phyloP scores from a whole-genome alignment of 2,888 invertebrate genomes.

The Hesperia comma region DNA sequence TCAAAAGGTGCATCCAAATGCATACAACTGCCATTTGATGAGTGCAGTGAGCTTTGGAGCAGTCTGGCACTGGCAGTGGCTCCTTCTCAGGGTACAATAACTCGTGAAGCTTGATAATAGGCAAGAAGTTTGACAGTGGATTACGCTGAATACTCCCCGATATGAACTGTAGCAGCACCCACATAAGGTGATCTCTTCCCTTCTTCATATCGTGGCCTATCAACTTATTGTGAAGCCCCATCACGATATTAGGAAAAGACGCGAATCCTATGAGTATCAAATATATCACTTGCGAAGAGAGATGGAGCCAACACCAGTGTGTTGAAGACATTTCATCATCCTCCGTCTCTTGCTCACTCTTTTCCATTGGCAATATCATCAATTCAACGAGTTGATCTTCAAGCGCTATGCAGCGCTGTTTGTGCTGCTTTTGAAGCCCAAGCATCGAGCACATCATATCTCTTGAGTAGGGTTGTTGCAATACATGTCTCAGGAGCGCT shows the following conservation, averaged over 20 bases:
- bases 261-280: constrained; percentile 97
- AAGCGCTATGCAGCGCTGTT: constrained; percentile 93
- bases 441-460: constrained; percentile 98
- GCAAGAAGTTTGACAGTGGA: constrained; percentile 93
- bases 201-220: constrained; percentile 92
- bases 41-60: constrained; percentile 92
- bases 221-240: constrained; percentile 93
- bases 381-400: constrained; percentile 97
- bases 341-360: constrained; percentile 88
- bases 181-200: constrained; percentile 99
- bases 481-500: constrained; percentile 92
- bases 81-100: constrained; percentile 96
- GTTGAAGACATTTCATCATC: constrained; percentile 86
- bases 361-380: constrained; percentile 96
- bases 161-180: constrained; percentile 98
- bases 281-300: constrained; percentile 97
- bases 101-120: constrained; percentile 95
- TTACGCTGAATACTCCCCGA: constrained; percentile 98
- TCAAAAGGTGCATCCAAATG: constrained; percentile 98
- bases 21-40: constrained; percentile 97
- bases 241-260: constrained; percentile 95
- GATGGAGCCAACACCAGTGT: constrained; percentile 95
- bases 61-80: constrained; percentile 94
- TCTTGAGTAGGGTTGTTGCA: constrained; percentile 97
- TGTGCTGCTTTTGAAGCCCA: constrained; percentile 95